Base-by-base conservation (phyloP, 2,888 invertebrate species). In the Thymelicus lineola region DNA sequence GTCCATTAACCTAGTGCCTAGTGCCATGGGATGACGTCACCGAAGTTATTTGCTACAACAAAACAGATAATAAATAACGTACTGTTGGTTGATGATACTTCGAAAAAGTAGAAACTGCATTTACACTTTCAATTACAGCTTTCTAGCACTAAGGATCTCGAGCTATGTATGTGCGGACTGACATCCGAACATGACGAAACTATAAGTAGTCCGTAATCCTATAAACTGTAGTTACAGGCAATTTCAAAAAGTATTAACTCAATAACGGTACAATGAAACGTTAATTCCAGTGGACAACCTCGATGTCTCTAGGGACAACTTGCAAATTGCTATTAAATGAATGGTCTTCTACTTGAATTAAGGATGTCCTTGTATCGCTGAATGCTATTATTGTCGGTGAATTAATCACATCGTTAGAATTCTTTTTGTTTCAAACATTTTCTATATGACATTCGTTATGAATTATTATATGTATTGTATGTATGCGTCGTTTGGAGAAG, bases 1-100 rank as follows among this genome's bases (percentile, higher is more conserved):
- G 68, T 68, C 62, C 62, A 68, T 68, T 68, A 62, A 68, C 62
- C 61, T 36, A 67, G 53, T 55, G 14, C 62, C 55, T 36, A 67
- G 53, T 55, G 14, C 53, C 17, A 9, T 3, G 9, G 20, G 53
- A 48, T 48, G 15, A 15, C 20, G 53, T 53, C 53, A 53, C 53
- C 20, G 20, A 10, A 53, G 12, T 20, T 20, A 17, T 53, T 53
- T 20, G 10, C 20, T 1, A 50, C 17, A 9, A 50, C 17, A 50
- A 6, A 50, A 50, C 17, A 50, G 4, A 17, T 14, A 17, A 48
- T 15, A 48, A 48, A 48, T 48, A 48, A 15, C 7, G 15, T 17
- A 48, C 17, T 20, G 20, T 20, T 20, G 20, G 20, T 20, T 20
- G 20, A 20, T 20, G 20, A 20, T 20, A 20, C 20, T 20, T 20